These are phyloP conservation scores for Lanistes nyassanus DNA, from an alignment of 1,140 invertebrate genomes.

Conservation along the genomic window DNA sequence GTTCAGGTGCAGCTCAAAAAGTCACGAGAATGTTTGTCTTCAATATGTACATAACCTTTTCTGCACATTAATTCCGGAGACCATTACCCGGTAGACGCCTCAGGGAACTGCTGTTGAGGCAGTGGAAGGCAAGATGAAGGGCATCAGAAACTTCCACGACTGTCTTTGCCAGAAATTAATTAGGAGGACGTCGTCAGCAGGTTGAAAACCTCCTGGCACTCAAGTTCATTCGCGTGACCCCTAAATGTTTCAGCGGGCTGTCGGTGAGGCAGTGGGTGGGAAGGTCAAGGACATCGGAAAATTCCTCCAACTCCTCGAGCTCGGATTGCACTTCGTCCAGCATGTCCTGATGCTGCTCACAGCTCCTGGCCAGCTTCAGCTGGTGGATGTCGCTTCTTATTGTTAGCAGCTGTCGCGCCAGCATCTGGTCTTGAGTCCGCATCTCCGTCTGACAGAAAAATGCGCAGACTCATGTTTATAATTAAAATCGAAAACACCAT, in stretches of 20 bases:
- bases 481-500: too few relatives aligned
- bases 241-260: constrained; percentile 53
- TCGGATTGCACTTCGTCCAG: constrained; percentile 55
- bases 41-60: too few relatives aligned
- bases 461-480: too few relatives aligned
- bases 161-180: too few relatives aligned
- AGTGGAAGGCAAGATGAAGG: too few relatives aligned
- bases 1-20: too few relatives aligned
- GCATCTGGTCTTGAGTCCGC: constrained; percentile 52
- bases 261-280: constrained; percentile 41
- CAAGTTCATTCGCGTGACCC: constrained; percentile 56
- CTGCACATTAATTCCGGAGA: too few relatives aligned
- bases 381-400: constrained; percentile 55
- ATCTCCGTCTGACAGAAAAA: constrained; percentile 50
- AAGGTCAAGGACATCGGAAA: constrained; percentile 51
- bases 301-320: constrained; percentile 51
- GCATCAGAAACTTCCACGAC: too few relatives aligned
- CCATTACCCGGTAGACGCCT: too few relatives aligned
- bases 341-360: constrained; percentile 55
- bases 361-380: constrained; percentile 52
- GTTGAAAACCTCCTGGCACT: constrained; percentile 56
- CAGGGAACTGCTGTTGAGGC: too few relatives aligned
- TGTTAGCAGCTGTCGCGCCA: constrained; percentile 51
- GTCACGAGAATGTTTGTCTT: too few relatives aligned
- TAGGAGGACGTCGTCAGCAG: constrained; percentile 36